Conservation (phyloP, 2,113 vertebrate genomes). For the Chascanopsetta lugubris region DNA sequence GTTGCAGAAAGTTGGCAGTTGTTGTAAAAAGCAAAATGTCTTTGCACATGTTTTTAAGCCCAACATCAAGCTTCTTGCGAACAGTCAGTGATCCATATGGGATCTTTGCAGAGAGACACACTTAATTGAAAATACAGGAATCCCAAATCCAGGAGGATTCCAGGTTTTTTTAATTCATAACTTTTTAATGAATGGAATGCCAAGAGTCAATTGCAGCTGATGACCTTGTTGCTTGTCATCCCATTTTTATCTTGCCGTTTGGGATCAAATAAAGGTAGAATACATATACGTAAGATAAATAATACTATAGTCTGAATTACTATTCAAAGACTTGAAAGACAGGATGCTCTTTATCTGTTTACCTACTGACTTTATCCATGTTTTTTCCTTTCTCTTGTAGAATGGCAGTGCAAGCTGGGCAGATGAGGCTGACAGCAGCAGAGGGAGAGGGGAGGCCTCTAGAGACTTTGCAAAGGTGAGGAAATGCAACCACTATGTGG, state of each 20-base stretch:
- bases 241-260: background rate
- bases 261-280: constrained; percentile 6
- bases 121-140: background rate
- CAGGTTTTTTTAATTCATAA: too few species aligned
- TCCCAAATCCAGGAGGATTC: background rate
- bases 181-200: too few species aligned
- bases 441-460: constrained; percentile 93
- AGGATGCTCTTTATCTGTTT: background rate
- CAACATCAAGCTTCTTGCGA: constrained; percentile 6
- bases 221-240: background rate
- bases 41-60: background rate
- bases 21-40: background rate
- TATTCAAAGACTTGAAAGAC: background rate
- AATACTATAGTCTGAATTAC: too few species aligned
- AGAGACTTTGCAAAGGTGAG: constrained; percentile 96
- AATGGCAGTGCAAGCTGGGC: constrained; percentile 87
- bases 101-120: background rate
- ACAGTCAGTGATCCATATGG: background rate
- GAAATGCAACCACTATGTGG: background rate
- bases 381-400: constrained; percentile 69
- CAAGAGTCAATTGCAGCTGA: background rate
- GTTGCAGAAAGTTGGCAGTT: constrained; percentile 29
- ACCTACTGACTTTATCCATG: background rate
- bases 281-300: too few species aligned
- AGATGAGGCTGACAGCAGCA: constrained; percentile 87